Percentiles rank a stretch among this genome's conserved stretches.
phyloP scores from a whole-genome alignment of 2,113 vertebrate genomes.

The Laterallus jamaicensis region DNA sequence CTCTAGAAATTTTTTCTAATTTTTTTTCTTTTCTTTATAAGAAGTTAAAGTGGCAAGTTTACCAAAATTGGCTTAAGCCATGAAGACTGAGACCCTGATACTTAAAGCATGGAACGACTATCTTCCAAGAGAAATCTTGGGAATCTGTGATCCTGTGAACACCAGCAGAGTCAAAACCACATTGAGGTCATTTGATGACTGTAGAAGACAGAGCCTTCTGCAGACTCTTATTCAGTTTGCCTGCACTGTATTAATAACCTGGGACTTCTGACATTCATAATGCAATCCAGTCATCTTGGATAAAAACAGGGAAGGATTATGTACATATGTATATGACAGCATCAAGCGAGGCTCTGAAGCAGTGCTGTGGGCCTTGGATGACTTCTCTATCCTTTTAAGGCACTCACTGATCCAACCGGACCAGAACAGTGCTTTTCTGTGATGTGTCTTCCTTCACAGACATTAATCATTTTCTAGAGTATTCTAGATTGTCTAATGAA shows the following conservation, averaged over 20 bases:
- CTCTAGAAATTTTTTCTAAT: background rate
- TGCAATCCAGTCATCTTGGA: slow-evolving; percentile 27
- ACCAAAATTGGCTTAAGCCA: slow-evolving; percentile 28
- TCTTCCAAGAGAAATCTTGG: slow-evolving; percentile 21
- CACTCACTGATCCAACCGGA: background rate
- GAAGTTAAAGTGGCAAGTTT: background rate
- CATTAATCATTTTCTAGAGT: background rate
- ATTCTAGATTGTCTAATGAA: background rate
- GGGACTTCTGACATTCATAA: slow-evolving; percentile 12
- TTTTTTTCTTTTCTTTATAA: background rate
- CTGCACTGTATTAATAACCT: slow-evolving; percentile 18
- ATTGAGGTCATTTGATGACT: slow-evolving; percentile 54
- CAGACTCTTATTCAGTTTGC: slow-evolving; percentile 11
- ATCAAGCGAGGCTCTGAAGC: background rate
- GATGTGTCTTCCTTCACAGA: background rate
- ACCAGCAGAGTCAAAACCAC: slow-evolving; percentile 60
- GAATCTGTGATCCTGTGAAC: slow-evolving; percentile 34
- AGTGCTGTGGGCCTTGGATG: background rate
- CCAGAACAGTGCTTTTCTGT: background rate
- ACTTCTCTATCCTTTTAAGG: background rate
- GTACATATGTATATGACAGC: background rate
- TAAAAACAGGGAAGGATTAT: background rate
- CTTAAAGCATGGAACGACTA: background rate
- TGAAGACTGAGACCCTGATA: background rate
- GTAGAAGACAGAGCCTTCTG: slow-evolving; percentile 26